Base-by-base conservation (phyloP, 2,797 vertebrate species). In the Meda fulgida region DNA sequence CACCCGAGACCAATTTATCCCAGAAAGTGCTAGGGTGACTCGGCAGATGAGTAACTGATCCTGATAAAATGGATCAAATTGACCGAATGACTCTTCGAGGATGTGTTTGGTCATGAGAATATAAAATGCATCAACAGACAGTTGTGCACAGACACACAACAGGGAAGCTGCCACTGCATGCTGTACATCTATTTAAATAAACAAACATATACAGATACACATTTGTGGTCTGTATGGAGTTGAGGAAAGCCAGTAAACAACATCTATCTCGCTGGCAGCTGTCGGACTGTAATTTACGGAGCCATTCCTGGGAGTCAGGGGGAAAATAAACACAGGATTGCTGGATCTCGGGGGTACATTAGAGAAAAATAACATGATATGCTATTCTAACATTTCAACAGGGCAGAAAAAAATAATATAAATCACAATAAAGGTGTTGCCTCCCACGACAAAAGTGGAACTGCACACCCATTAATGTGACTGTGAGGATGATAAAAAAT, bases 21-120 rank as follows among this genome's bases (percentile, higher is more conserved):
- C 76, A 78, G 51, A 79, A 80, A 79, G 38, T 21, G 67, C 76
- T 84, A 34, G 5, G 23, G 67, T 79, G 83, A 84, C 76, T 84
- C 40, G 79, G 83, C 83, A 46, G 75, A 76, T 78, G 65, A 79
- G 83, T 79, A 79, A 84, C 83, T 26, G 83, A 84, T 79, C 73
- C 76, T 72, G 23, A 72, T 80, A 72, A 72, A 80, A 80, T 51
- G 55, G 53, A 19, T 85, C 77, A 63, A 72, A 79, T 71, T 85
- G 76, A 85, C 51, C 14, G 31, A 65, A 80, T 48, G 23, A 10
- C 40, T 71, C 43, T 80, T 60, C 65, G 53, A 46, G 21, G 51
- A 71, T 71, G 5, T 84, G 66, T 79, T 79, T 71, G n/a, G 36
- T 84, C 76, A 84, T 79, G 40, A 79, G 51, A 84, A 84, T 69